phyloP scores from a whole-genome alignment of 2,113 vertebrate genomes.

The Tenebrosternarchus preto region DNA sequence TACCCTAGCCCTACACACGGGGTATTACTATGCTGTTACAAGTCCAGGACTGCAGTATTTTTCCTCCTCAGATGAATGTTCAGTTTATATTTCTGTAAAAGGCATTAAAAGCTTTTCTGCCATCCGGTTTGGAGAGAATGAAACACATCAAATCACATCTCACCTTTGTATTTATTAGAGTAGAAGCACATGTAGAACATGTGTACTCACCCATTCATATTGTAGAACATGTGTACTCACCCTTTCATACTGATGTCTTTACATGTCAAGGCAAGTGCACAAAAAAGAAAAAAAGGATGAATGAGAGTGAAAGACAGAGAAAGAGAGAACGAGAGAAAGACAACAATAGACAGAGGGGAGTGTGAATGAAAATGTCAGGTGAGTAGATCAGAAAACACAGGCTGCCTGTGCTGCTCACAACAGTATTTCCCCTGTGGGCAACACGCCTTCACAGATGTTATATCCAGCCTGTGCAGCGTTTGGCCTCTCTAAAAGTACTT shows the following conservation, averaged over 20 bases:
- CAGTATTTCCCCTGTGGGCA: slow-evolving; percentile 68
- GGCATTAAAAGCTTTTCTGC: slow-evolving; percentile 21
- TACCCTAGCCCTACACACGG: not conserved
- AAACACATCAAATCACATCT: slow-evolving; percentile 52
- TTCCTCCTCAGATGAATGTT: not conserved
- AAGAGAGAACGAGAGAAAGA: not conserved
- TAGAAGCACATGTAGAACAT: too few species aligned
- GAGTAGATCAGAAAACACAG: slow-evolving; percentile 53
- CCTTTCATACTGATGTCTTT: slow-evolving; percentile 43
- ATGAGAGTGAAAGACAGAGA: not conserved
- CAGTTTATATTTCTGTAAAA: slow-evolving; percentile 35
- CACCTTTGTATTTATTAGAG: too few species aligned
- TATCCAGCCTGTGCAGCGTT: slow-evolving; percentile 73
- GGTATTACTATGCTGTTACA: too few species aligned
- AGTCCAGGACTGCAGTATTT: not conserved
- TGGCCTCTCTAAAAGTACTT: slow-evolving; percentile 78
- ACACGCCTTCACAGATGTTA: slow-evolving; percentile 80
- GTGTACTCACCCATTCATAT: too few species aligned
- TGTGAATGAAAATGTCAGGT: not conserved
- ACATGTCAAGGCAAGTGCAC: slow-evolving; percentile 26
- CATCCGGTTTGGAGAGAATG: slow-evolving; percentile 48
- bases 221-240: too few species aligned
- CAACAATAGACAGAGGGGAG: too few species aligned
- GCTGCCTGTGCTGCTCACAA: slow-evolving; percentile 73
- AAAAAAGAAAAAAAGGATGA: slow-evolving; percentile 29